These are phyloP conservation scores for Epinephelus moara DNA, from an alignment of 2,113 vertebrate genomes.

Conservation along the genomic window DNA sequence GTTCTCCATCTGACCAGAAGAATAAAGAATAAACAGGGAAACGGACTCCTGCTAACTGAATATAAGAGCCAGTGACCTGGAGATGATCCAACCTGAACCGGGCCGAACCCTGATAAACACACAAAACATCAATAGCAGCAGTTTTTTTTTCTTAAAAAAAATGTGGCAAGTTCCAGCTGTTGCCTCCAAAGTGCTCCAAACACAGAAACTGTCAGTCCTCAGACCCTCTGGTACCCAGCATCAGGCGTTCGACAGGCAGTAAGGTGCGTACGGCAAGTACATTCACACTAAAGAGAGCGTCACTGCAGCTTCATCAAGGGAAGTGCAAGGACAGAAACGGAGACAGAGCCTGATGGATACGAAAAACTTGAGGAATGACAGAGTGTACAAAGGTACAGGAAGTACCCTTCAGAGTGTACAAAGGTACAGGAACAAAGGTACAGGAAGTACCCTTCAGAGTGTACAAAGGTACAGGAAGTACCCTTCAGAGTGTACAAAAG, in stretches of 20 bases:
- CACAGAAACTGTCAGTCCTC: slow-evolving; percentile 86
- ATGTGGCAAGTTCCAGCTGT: slow-evolving; percentile 86
- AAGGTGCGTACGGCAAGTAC: slow-evolving; percentile 82
- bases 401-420: slow-evolving; percentile 55
- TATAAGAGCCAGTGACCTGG: slow-evolving; percentile 51
- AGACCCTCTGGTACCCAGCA: slow-evolving; percentile 85
- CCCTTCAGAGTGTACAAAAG: slow-evolving; percentile 34
- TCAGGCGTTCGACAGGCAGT: slow-evolving; percentile 87
- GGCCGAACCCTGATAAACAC: slow-evolving; percentile 69
- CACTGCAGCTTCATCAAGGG: slow-evolving; percentile 50
- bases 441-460: slow-evolving; percentile 59
- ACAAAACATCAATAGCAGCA: slow-evolving; percentile 94
- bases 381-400: slow-evolving; percentile 51
- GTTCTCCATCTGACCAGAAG: slow-evolving; percentile 19
- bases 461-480: slow-evolving; percentile 41
- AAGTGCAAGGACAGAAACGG: slow-evolving; percentile 71
- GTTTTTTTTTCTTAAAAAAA: slow-evolving; percentile 19
- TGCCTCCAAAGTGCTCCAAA: slow-evolving; percentile 98
- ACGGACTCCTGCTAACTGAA: slow-evolving; percentile 40
- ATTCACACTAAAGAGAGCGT: slow-evolving; percentile 72
- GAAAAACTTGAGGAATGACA: slow-evolving; percentile 59
- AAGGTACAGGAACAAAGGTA: too few relatives aligned
- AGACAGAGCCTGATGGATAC: slow-evolving; percentile 37
- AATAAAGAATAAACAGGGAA: background rate
- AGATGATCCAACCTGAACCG: slow-evolving; percentile 45